A percentile compares a stretch with the other conserved stretches of the same genome.
Evolutionary conservation across 2,113 vertebrate species (phyloP).

Genomic region (Tenebrosternarchus preto): DNA sequence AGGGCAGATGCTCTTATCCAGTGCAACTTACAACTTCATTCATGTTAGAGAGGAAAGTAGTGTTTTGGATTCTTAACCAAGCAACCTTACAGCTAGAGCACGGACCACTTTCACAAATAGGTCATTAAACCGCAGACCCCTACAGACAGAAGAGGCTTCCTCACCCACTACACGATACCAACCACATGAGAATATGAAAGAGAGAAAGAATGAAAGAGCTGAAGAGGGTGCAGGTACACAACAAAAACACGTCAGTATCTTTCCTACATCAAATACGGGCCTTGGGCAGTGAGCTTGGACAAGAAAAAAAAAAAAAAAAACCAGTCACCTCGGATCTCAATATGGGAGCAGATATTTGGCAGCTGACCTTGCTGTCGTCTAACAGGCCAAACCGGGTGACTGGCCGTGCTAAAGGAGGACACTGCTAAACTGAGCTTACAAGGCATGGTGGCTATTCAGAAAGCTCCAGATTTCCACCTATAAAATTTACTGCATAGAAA

Average conservation of each 20-base stretch:
- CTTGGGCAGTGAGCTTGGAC: not conserved
- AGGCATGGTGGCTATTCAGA: not conserved
- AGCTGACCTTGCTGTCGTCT: conserved; percentile 15
- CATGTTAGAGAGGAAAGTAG: too few species aligned
- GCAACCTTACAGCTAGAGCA: too few species aligned
- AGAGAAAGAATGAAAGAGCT: too few species aligned
- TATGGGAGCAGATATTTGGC: conserved; percentile 18
- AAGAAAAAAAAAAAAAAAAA: not conserved
- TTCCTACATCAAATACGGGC: not conserved
- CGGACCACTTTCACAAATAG: too few species aligned
- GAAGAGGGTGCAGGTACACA: too few species aligned
- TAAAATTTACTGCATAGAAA: not conserved
- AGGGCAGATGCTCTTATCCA: too few species aligned
- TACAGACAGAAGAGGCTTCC: too few species aligned
- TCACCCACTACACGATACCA: too few species aligned
- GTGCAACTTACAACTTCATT: too few species aligned
- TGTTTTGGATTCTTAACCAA: too few species aligned
- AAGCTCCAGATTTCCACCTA: not conserved
- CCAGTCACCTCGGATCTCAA: conserved; percentile 25
- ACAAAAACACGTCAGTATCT: not conserved
- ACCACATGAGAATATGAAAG: too few species aligned
- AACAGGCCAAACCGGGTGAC: not conserved
- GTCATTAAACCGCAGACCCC: too few species aligned
- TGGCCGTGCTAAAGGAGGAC: not conserved
- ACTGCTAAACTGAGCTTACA: not conserved